These are phyloP conservation scores for Forbesichthys agassizii DNA, from an alignment of 2,113 vertebrate species.

Conservation along the genomic window DNA sequence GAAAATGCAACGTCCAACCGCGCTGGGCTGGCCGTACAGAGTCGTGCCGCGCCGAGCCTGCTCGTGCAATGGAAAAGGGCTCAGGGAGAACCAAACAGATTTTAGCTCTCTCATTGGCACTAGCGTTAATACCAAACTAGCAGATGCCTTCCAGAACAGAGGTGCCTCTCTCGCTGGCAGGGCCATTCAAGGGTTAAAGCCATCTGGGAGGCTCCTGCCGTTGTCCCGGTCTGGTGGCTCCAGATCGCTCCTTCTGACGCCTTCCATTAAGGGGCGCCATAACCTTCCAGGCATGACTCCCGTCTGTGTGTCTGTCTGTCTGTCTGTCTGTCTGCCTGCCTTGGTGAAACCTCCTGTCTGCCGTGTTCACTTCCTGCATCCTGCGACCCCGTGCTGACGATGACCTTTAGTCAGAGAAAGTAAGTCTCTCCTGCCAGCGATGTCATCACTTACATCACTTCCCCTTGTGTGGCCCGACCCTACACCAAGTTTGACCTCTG, in stretches of 20 bases:
- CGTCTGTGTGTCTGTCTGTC: conserved; percentile 61
- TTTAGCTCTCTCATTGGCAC: no score
- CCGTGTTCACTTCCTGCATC: conserved; percentile 65
- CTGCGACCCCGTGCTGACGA: conserved; percentile 66
- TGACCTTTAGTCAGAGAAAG: conserved; percentile 79
- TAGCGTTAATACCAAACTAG: no score
- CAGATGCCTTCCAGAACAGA: no score
- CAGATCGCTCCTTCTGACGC: conserved; percentile 29
- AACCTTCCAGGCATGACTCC: conserved; percentile 65
- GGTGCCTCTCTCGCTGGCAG: conserved; percentile 25
- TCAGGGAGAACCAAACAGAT: no score
- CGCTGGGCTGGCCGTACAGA: no score
- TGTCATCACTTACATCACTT: conserved; percentile 28
- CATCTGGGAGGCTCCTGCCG: conserved; percentile 75
- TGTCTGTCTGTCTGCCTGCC: conserved; percentile 41
- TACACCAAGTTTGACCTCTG: not conserved
- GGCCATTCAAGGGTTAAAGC: conserved; percentile 71
- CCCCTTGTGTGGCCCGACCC: conserved; percentile 27
- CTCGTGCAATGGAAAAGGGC: no score
- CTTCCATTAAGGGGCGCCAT: conserved; percentile 42
- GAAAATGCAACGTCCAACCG: no score
- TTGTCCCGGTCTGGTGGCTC: conserved; percentile 68
- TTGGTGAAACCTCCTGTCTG: conserved; percentile 65
- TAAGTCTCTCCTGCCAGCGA: conserved; percentile 66
- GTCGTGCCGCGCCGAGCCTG: no score